A percentile compares a stretch with the other conserved stretches of the same genome.
phyloP scores from a whole-genome alignment of 2,797 vertebrate genomes.

The Pangasius djambal region DNA sequence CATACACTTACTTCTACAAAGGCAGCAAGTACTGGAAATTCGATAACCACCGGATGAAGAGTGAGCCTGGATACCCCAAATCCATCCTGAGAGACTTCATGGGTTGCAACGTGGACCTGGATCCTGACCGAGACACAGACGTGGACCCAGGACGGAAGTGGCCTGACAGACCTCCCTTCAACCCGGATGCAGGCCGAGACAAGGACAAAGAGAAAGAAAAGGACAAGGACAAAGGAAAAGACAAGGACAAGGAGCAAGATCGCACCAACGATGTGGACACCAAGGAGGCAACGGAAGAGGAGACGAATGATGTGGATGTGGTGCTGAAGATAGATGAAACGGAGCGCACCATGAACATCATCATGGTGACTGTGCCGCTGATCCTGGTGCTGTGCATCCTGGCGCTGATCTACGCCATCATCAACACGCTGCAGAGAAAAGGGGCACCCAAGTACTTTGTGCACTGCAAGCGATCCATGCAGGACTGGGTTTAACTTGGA shows the following conservation, averaged over 20 bases:
- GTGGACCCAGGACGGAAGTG: conserved; percentile 72
- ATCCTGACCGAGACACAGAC: conserved; percentile 69
- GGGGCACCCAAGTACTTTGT: conserved; percentile 88
- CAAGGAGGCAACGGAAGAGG: conserved; percentile 68
- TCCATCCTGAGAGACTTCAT: conserved; percentile 95
- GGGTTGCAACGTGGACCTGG: conserved; percentile 87
- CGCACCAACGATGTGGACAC: conserved; percentile 56
- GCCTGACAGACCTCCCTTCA: conserved; percentile 79
- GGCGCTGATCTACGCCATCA: conserved; percentile 88
- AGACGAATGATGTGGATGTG: conserved; percentile 86
- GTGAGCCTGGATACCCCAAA: conserved; percentile 93
- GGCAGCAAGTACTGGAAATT: conserved; percentile 98
- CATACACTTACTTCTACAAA: conserved; percentile 95
- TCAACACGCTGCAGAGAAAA: conserved; percentile 95
- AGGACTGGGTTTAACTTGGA: conserved; percentile 92
- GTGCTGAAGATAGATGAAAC: conserved; percentile 93
- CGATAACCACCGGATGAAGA: conserved; percentile 93
- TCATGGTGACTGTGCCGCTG: conserved; percentile 90
- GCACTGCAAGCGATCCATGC: conserved; percentile 96
- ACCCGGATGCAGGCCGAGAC: conserved; percentile 75
- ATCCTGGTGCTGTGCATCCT: conserved; percentile 92
- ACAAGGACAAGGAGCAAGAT: conserved; percentile 53
- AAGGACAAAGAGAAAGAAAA: conserved; percentile 60
- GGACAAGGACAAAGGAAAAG: conserved; percentile 58
- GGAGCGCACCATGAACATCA: conserved; percentile 87